Evolutionary conservation across 2,888 invertebrate genomes (phyloP).

Genomic region (Yponomeuta malinellus): DNA sequence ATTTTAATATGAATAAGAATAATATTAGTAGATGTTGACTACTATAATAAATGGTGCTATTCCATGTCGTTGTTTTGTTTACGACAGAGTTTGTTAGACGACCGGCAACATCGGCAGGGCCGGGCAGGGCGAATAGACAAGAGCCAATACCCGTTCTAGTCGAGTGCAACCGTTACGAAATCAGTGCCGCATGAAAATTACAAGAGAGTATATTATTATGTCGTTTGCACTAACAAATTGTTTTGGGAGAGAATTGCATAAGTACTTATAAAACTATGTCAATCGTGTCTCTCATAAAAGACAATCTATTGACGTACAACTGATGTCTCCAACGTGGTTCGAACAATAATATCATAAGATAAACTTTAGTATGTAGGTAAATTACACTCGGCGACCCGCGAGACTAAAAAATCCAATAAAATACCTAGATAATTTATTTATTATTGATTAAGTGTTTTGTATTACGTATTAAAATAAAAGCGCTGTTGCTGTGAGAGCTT

Average conservation of each 20-base stretch:
- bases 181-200: slow-evolving; percentile 70
- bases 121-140: slow-evolving; percentile 29
- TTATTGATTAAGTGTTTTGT: neutral
- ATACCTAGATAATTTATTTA: neutral
- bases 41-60: no score
- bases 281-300: neutral
- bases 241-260: slow-evolving; percentile 18
- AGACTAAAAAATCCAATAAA: neutral
- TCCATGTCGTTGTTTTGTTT: slow-evolving; percentile 5
- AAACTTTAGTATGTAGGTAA: neutral
- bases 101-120: slow-evolving; percentile 38
- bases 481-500: slow-evolving; percentile 20
- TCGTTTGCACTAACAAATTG: slow-evolving; percentile 20
- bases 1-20: no score
- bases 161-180: slow-evolving; percentile 72
- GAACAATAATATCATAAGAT: neutral
- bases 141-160: slow-evolving; percentile 71
- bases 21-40: no score
- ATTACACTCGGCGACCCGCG: neutral
- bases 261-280: neutral
- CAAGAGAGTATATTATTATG: slow-evolving; percentile 25
- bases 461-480: neutral
- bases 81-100: slow-evolving; percentile 46
- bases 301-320: neutral
- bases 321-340: neutral